Base-by-base conservation (phyloP, 2,888 invertebrate genomes). In the Xanthia togata region DNA sequence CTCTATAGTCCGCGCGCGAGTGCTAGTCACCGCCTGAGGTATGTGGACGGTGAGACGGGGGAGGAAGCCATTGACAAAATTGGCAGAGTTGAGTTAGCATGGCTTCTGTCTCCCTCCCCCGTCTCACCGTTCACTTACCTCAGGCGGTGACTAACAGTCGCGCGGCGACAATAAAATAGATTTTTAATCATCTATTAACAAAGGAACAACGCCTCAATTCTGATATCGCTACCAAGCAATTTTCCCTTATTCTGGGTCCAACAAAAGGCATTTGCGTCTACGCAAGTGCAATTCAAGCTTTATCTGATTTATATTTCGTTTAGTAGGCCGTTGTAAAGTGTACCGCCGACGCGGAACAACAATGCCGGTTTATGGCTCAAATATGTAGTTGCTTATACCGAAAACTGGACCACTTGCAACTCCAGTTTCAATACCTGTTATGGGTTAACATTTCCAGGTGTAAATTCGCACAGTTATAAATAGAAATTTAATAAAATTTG, bases 321-420 rank as follows among this genome's bases (percentile, higher is more conserved):
- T 67, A 82, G 69, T 80, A 73, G 82, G 79, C 72, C 74, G 74
- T 31, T 64, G 62, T 68, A 62, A 88, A 88, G 69, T 79, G 73
- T 87, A 68, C 38, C 63, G 67, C 70, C 68, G 67, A 83, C 60
- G 67, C 87, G 88, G 89, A 87, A 87, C 78, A 65, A 76, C 78
- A 65, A 77, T 83, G 76, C 55, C 71, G 73, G 70, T 84, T 78
- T 84, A 83, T 83, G 59, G 63, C 55, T 81, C 69, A 76, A 80
- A 80, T 79, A n/a, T n/a, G n/a, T n/a, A 73, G 76, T 71, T n/a
- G 76, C 62, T 70, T 73, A 57, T 63, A 76, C 53, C 41, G 38
- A 76, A 70, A 84, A 81, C 73, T 82, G 77, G 75, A 81, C 64
- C 76, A 76, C 73, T 88, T 84, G 78, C 74, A 75, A 74, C 70